Evolutionary conservation across 2,888 invertebrate genomes (phyloP), one percentile per base, ranked within the genome.

Genomic region (Tinea trinotella): DNA sequence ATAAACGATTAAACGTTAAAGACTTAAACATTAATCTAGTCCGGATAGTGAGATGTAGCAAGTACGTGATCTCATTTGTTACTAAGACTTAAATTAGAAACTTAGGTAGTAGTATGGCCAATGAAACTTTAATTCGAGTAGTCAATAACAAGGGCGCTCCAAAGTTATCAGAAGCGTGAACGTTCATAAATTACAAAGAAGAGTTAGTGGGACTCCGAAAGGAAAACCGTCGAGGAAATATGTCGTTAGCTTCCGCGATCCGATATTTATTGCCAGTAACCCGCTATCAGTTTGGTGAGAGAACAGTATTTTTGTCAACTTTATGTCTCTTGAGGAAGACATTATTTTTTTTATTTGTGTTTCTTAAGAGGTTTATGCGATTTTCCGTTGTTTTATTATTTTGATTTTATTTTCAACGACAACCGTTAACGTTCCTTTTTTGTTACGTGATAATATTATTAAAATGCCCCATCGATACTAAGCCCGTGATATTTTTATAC

Each of bases 231-330:
- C 19, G 48, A 54, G 54, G 54, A 54, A 56, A 57, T 56, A 57
- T 56, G 56, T 57, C 57, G 57, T 57, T 57, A 57, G 52, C 34
- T 53, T 44, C 53, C 56, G 55, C 55, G 52, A 48, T 54, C 48
- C 54, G 49, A 54, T 57, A 56, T 57, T 57, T 57, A 57, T 56
- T 57, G 44, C 57, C 53, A 46, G 54, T 46, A 50, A 49, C 56
- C 57, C 48, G 55, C 48, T 48, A 48, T 48, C 48, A 17, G 48
- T 48, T 48, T 48, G 48, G 48, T 48, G 48, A 19, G 19, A 48
- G 48, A 48, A 48, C 48, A 48, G 19, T 48, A 48, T 48, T 48
- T 48, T 48, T 48, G 48, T 48, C 48, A 48, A 48, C 48, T 48
- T 48, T 48, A 48, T 48, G 48, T 48, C 48, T 48, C 48, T 20